phyloP scores from a whole-genome alignment of 2,888 invertebrate genomes.

The Thereva nobilitata region DNA sequence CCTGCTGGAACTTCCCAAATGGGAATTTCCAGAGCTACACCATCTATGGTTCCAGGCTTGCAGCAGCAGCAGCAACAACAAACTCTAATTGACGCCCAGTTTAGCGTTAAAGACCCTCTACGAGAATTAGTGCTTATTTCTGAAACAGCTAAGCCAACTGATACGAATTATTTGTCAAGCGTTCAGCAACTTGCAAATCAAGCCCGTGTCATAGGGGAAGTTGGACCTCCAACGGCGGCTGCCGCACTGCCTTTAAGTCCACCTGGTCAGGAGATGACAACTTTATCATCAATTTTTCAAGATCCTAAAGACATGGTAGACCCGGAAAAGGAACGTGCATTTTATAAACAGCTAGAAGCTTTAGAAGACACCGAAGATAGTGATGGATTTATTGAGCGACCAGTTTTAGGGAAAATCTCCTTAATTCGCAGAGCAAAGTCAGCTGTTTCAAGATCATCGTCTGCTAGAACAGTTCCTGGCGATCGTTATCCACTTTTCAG shows the following conservation, averaged over 20 bases:
- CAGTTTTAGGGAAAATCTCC: slow-evolving; percentile 69
- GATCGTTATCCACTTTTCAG: slow-evolving; percentile 43
- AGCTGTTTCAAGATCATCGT: slow-evolving; percentile 56
- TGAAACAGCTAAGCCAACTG: slow-evolving; percentile 53
- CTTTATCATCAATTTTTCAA: slow-evolving; percentile 49
- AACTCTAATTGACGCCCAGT: neutral
- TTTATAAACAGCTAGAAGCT: slow-evolving; percentile 55
- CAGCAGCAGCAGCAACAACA: neutral
- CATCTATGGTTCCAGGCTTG: no score
- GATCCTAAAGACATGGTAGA: slow-evolving; percentile 56
- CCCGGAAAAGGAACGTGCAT: slow-evolving; percentile 55
- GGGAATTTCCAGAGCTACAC: no score
- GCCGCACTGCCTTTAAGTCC: slow-evolving; percentile 24
- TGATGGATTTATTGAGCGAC: slow-evolving; percentile 61
- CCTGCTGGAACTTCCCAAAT: neutral
- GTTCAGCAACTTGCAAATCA: slow-evolving; percentile 65
- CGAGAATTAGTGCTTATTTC: slow-evolving; percentile 66
- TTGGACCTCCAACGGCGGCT: neutral
- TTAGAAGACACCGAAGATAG: slow-evolving; percentile 57
- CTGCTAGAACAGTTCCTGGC: slow-evolving; percentile 37
- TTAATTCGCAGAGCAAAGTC: slow-evolving; percentile 70
- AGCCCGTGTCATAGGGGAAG: slow-evolving; percentile 64
- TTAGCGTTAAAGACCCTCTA: slow-evolving; percentile 62
- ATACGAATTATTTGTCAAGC: slow-evolving; percentile 57
- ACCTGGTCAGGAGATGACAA: slow-evolving; percentile 35